Conservation (phyloP, 2,113 vertebrate genomes). For the Cricetomys ansorgei region DNA sequence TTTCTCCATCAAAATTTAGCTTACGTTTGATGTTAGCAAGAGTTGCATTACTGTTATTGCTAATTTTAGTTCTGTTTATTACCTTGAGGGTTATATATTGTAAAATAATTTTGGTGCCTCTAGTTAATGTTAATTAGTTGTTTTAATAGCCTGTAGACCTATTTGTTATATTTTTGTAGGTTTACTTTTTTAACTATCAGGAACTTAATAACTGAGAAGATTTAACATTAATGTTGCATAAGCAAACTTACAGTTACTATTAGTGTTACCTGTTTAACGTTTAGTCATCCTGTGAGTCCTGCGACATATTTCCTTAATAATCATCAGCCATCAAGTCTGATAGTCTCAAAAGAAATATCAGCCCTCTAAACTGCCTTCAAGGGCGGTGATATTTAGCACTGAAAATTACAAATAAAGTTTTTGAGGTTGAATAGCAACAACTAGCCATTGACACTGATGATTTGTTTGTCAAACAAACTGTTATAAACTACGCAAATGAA, state of each 20-base stretch:
- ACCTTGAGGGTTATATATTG: slow-evolving; percentile 92
- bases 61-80: slow-evolving; percentile 98
- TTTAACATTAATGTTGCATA: slow-evolving; percentile 95
- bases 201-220: slow-evolving; percentile 95
- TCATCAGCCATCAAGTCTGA: slow-evolving; percentile 97
- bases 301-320: slow-evolving; percentile 97
- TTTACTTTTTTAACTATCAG: slow-evolving; percentile 99
- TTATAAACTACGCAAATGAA: slow-evolving; percentile 91
- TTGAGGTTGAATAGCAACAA: slow-evolving; percentile 94
- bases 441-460: slow-evolving; percentile 94
- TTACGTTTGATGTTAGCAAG: slow-evolving; percentile 94
- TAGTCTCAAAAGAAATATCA: slow-evolving; percentile 98
- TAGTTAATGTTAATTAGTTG: slow-evolving; percentile 96
- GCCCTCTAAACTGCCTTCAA: slow-evolving; percentile 95
- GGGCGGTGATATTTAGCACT: slow-evolving; percentile 95
- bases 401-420: slow-evolving; percentile 96
- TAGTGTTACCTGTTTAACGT: slow-evolving; percentile 99
- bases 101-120: slow-evolving; percentile 91
- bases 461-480: slow-evolving; percentile 91
- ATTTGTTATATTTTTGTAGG: slow-evolving; percentile 96
- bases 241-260: slow-evolving; percentile 96
- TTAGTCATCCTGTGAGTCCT: slow-evolving; percentile 99
- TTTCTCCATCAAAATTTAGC: slow-evolving; percentile 89
- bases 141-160: slow-evolving; percentile 94
- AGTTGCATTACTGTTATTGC: slow-evolving; percentile 93